Base-by-base conservation (phyloP, 1,140 invertebrate species). In the Cydia splendana region DNA sequence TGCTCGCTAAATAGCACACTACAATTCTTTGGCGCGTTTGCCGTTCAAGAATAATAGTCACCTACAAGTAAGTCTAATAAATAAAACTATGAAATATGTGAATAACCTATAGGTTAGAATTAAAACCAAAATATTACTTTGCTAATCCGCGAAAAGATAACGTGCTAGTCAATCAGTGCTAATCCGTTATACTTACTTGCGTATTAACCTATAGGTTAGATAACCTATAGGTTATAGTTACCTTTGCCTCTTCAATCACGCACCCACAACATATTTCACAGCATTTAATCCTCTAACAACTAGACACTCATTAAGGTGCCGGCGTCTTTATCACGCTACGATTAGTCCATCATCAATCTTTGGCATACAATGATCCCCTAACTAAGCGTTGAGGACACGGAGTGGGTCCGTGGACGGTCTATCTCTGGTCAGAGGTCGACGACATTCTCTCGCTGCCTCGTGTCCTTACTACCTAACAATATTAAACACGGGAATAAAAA, bases 321-420 rank as follows among this genome's bases (percentile, higher is more conserved):
- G 67, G 75, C 62, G 71, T 81, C 83, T 88, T 86, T 83, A 84
- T 88, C 82, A 82, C 79, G 76, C 62, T 77, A 65, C 82, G 80
- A 87, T 87, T 88, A 87, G 81, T 77, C 86, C 83, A 85, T 83
- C 88, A 90, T 90, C 87, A 88, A 90, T 90, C 88, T 88, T 84
- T 78, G 81, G 82, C 79, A 81, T 84, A 88, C 88, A 90, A 87
- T 88, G 86, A 88, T 88, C 85, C 87, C 76, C 77, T 87, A 87
- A 87, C 86, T 85, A 86, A 89, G 86, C 87, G 79, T 76, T 83
- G 84, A 85, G 79, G 87, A 87, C 85, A 86, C 82, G 67, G 80
- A 81, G 86, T 86, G 82, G 79, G 81, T 83, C 82, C 82, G 77
- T 71, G 79, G 76, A 85, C 76, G 69, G 86, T 87, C 83, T 79